Evolutionary conservation across 2,797 vertebrate species (phyloP).

Genomic region (Mormyrus hasselquistii): DNA sequence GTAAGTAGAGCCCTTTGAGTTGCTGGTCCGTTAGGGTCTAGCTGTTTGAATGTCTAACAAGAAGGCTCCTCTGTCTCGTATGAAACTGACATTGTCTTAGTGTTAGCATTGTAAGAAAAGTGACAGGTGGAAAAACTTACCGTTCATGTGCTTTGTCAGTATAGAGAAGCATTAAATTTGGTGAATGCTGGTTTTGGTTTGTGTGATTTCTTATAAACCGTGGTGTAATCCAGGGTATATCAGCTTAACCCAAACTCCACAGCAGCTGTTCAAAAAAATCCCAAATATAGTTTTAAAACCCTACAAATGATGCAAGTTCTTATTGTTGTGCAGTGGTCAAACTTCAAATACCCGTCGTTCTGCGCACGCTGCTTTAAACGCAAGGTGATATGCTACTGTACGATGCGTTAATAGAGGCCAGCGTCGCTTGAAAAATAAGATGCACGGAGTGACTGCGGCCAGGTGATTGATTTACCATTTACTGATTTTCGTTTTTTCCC

Average conservation of each 20-base stretch:
- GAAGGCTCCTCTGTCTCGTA: neutral
- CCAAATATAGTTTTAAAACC: neutral
- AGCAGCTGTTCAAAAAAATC: neutral
- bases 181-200: neutral
- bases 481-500: neutral
- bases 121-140: neutral
- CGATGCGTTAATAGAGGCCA: neutral
- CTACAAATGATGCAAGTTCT: neutral
- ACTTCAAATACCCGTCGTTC: neutral
- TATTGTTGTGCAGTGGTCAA: neutral
- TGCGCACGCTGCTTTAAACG: neutral
- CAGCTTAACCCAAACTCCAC: neutral
- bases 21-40: neutral
- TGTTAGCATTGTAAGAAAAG: neutral
- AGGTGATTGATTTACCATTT: neutral
- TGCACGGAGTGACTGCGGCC: neutral
- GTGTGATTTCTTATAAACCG: neutral
- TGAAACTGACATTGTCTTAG: neutral
- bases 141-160: neutral
- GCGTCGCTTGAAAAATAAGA: neutral
- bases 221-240: neutral
- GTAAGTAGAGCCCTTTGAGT: neutral
- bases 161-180: neutral
- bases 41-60: neutral
- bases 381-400: neutral